Conservation (phyloP, 2,113 vertebrate genomes). For the Mobula hypostoma region DNA sequence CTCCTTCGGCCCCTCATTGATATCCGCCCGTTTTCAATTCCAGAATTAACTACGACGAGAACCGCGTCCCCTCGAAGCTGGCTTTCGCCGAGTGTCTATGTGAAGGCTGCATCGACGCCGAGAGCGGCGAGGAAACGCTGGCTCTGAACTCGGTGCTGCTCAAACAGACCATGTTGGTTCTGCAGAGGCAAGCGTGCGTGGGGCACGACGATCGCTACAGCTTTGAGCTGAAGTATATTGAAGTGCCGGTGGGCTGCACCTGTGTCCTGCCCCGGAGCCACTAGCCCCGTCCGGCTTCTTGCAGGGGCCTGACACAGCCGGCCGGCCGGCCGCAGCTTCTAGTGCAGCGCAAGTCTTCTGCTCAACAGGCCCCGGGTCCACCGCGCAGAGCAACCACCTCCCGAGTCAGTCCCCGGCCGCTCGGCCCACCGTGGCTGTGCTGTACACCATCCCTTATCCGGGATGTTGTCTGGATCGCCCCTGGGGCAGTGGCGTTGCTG, state of each 20-base stretch:
- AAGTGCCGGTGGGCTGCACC: conserved; percentile 69
- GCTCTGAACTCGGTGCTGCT: conserved; percentile 63
- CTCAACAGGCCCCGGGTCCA: too few relatives aligned
- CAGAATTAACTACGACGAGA: conserved; percentile 51
- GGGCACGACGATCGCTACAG: not conserved
- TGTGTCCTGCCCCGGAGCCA: conserved; percentile 54
- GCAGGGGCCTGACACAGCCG: not conserved
- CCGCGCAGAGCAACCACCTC: too few relatives aligned
- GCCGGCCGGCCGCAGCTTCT: too few relatives aligned
- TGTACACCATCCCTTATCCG: not conserved
- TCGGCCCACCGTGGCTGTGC: not conserved
- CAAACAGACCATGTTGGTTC: conserved; percentile 60
- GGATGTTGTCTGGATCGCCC: too few relatives aligned
- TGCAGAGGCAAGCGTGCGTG: conserved; percentile 55
- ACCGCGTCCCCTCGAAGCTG: conserved; percentile 58
- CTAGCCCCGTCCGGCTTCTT: not conserved
- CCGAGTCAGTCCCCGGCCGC: too few relatives aligned
- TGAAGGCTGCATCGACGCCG: conserved; percentile 62
- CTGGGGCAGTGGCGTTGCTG: not conserved
- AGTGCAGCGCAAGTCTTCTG: too few relatives aligned
- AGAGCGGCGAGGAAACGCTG: conserved; percentile 44
- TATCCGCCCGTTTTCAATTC: not conserved
- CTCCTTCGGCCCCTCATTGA: not conserved
- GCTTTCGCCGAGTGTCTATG: conserved; percentile 72
- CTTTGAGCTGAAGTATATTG: conserved; percentile 48